These are phyloP conservation scores for Diachasma alloeum DNA, from an alignment of 1,140 invertebrate genomes.

Conservation along the genomic window DNA sequence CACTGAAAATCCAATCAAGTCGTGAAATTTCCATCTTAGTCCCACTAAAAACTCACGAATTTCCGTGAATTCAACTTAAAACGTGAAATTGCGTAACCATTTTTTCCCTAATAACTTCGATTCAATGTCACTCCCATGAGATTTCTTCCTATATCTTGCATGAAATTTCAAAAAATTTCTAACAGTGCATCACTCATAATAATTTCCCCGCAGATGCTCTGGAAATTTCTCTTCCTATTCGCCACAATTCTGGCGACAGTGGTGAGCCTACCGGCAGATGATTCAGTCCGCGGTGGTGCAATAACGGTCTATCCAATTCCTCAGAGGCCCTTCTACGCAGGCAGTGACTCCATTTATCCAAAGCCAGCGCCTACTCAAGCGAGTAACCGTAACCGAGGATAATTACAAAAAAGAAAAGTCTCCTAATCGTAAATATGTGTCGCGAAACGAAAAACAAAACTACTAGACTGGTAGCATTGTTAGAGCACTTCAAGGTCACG, in stretches of 20 bases:
- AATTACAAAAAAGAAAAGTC: not conserved
- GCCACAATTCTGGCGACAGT: not conserved
- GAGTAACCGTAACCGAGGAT: not conserved
- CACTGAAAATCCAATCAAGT: too few relatives aligned
- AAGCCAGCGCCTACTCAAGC: constrained; percentile 24
- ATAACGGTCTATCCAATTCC: constrained; percentile 44
- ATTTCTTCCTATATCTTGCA: too few relatives aligned
- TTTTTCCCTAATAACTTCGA: too few relatives aligned
- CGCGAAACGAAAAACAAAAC: not conserved
- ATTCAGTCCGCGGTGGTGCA: constrained; percentile 28
- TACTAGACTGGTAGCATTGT: not conserved
- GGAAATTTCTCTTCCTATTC: constrained; percentile 12
- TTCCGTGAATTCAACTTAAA: too few relatives aligned
- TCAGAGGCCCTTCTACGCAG: constrained; percentile 35
- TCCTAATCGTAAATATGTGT: not conserved
- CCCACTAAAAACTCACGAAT: too few relatives aligned
- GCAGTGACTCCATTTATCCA: constrained; percentile 35
- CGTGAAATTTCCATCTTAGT: too few relatives aligned
- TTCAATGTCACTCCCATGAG: too few relatives aligned
- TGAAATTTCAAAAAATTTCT: too few relatives aligned
- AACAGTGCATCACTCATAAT: constrained; percentile 13
- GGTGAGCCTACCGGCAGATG: constrained; percentile 16
- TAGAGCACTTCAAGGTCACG: not conserved
- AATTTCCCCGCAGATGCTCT: constrained; percentile 22
- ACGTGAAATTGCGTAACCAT: too few relatives aligned